These are phyloP conservation scores for Thripadectes ignobilis DNA, from an alignment of 2,797 vertebrate species.

Conservation along the genomic window DNA sequence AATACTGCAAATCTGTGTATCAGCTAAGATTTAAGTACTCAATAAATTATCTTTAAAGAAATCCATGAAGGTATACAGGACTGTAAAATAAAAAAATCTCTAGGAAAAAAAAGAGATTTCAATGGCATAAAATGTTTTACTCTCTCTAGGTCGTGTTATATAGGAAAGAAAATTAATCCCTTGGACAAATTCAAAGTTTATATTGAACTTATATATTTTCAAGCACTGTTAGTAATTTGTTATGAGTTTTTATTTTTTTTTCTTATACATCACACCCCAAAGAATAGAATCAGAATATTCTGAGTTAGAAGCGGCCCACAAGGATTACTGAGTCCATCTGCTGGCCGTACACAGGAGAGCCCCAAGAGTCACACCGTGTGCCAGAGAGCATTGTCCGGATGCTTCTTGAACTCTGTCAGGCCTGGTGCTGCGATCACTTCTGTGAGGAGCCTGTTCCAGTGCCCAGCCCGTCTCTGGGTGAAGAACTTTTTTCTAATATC, in stretches of 20 bases:
- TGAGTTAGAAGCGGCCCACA: neutral
- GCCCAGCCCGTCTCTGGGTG: fast-evolving
- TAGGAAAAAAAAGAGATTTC: neutral
- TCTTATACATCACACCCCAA: neutral
- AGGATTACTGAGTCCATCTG: neutral
- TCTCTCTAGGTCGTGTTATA: neutral
- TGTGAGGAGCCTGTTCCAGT: neutral
- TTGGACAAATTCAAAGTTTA: neutral
- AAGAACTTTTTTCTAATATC: neutral
- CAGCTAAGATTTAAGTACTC: neutral
- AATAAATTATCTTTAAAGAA: neutral
- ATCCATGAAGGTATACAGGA: neutral
- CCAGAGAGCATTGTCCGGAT: neutral
- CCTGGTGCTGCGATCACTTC: neutral
- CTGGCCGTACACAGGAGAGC: neutral
- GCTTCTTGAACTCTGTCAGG: neutral
- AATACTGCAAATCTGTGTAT: neutral
- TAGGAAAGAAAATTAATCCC: neutral
- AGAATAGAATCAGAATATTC: neutral
- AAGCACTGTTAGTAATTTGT: neutral
- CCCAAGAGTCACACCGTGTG: neutral
- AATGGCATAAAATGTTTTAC: neutral
- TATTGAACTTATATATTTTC: neutral
- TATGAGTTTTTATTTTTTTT: neutral
- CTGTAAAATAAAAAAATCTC: neutral